Evolutionary conservation across 23 tunicate genomes (phyloP), one percentile per base, ranked within the genome.

Genomic region (Styela clava): DNA sequence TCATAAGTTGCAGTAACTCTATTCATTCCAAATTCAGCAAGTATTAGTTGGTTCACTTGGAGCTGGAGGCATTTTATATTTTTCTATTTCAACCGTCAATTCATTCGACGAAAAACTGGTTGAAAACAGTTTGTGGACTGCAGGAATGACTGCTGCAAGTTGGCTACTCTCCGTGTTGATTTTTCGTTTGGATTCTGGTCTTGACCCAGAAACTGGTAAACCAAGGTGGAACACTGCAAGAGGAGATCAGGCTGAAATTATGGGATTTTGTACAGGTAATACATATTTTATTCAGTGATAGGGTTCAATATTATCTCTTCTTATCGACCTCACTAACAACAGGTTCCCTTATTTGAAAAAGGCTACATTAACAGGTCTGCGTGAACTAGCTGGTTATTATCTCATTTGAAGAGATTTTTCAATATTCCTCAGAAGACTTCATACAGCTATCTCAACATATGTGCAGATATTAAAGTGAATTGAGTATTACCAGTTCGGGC

Each of bases 231-330:
- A 82, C 74, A 87, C 98, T 2, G 87, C 98, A 28, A 86, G 89
- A 16, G 93, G 98, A 5, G 98, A 93, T 72, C 69, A 78, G 37
- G 84, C 88, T 63, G 98, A 87, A 70, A 88, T 93, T 21, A 62
- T 93, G 52, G 98, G 98, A 33, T 87, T 91, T 88, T 83, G 88
- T 71, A 52, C 91, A 52, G 98, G 98, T 93, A 27, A 25, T 68
- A 31, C 62, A 71, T 21, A 16, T n/a, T n/a, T 21, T 24, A 27
- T n/a, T n/a, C n/a, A n/a, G n/a, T n/a, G n/a, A n/a, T n/a, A n/a
- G n/a, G n/a, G n/a, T n/a, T n/a, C n/a, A n/a, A n/a, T n/a, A n/a
- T n/a, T n/a, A n/a, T n/a, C n/a, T n/a, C n/a, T n/a, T n/a, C n/a
- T n/a, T n/a, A n/a, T n/a, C n/a, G n/a, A n/a, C n/a, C n/a, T n/a